Evolutionary conservation across 2,113 vertebrate genomes (phyloP).

Genomic region (Leptobrachium leishanense): DNA sequence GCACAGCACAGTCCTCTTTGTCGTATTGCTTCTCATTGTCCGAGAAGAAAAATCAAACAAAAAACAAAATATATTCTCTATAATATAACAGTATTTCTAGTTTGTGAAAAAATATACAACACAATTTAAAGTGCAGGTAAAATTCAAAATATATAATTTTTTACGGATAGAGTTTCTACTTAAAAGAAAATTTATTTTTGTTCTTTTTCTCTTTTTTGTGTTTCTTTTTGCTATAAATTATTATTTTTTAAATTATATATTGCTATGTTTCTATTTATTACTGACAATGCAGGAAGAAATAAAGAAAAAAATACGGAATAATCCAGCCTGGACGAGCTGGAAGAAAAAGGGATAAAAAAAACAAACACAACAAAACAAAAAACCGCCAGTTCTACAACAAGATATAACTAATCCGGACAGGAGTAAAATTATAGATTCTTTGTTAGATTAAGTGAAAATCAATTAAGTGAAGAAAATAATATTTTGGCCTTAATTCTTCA

Average conservation of each 20-base stretch:
- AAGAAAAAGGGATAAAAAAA: too few relatives aligned
- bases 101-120: background rate
- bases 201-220: too few relatives aligned
- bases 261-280: background rate
- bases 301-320: background rate
- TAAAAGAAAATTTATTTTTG: too few relatives aligned
- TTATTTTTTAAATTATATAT: background rate
- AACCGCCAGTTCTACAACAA: too few relatives aligned
- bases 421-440: too few relatives aligned
- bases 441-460: too few relatives aligned
- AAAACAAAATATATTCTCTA: background rate
- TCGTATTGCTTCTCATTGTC: background rate
- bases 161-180: too few relatives aligned
- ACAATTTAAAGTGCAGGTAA: background rate
- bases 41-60: background rate
- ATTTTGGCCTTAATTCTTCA: too few relatives aligned
- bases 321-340: background rate
- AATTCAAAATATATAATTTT: background rate
- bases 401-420: too few relatives aligned
- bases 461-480: too few relatives aligned
- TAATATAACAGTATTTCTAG: too few relatives aligned
- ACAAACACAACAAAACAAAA: too few relatives aligned
- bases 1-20: slow-evolving; percentile 9
- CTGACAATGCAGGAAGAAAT: background rate
- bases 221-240: background rate